Evolutionary conservation across 2,888 invertebrate species (phyloP).

Genomic region (Aporophyla nigra): DNA sequence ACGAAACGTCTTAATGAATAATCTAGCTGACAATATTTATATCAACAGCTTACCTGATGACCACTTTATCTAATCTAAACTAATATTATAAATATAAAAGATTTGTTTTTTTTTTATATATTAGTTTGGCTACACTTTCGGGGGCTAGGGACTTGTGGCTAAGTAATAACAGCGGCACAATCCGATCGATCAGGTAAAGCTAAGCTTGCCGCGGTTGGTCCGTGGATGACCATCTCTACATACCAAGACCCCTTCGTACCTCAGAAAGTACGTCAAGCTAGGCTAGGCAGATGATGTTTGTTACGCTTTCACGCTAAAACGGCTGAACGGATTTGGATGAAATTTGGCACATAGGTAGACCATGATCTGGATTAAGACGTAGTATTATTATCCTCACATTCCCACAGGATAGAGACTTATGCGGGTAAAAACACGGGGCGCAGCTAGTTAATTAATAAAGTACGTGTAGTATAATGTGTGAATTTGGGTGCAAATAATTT

Average conservation of each 20-base stretch:
- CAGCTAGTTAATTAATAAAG: slow-evolving; percentile 28
- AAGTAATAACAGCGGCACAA: no score
- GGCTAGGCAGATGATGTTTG: background rate
- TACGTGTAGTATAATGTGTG: slow-evolving; percentile 11
- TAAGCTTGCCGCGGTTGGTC: no score
- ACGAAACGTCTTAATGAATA: slow-evolving; percentile 66
- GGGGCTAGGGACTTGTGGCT: no score
- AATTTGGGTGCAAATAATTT: slow-evolving; percentile 11
- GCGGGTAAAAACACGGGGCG: no score
- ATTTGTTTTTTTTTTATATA: background rate
- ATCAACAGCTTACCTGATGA: slow-evolving; percentile 41
- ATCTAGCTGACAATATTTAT: slow-evolving; percentile 50
- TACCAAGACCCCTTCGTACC: no score
- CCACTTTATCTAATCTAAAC: slow-evolving; percentile 19
- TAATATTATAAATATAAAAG: background rate
- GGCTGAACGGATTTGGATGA: background rate
- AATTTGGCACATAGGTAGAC: no score
- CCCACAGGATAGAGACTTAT: no score
- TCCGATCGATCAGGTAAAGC: no score
- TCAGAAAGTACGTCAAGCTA: no score
- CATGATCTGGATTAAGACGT: no score
- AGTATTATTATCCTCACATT: no score
- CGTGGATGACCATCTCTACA: no score
- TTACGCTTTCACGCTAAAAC: background rate
- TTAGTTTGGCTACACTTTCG: background rate